Conservation (phyloP, 2,888 invertebrate species). For the Acutogordius australiensis region DNA sequence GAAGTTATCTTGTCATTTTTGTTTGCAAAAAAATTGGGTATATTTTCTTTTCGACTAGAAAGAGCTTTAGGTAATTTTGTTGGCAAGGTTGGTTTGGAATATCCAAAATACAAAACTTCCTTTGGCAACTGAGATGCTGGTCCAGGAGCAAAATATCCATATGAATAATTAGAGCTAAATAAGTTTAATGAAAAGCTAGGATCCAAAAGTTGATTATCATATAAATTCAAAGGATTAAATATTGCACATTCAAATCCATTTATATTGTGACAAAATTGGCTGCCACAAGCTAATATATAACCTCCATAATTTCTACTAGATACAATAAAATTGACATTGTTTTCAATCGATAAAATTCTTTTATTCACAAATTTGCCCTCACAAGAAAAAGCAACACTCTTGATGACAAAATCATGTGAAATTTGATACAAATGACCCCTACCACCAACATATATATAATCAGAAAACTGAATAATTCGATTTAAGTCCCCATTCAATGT, state of each 20-base stretch:
- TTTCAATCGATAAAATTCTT: too few species aligned
- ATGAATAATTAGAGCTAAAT: neutral
- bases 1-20: neutral
- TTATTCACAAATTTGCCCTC: too few species aligned
- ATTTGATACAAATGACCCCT: too few species aligned
- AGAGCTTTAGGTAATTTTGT: neutral
- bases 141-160: constrained; percentile 4
- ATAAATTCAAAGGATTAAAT: neutral
- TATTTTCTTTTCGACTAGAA: neutral
- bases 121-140: neutral
- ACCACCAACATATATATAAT: too few species aligned
- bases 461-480: too few species aligned
- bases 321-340: too few species aligned
- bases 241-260: neutral
- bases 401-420: too few species aligned
- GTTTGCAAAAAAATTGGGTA: neutral
- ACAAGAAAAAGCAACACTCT: too few species aligned
- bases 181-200: neutral
- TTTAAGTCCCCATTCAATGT: too few species aligned
- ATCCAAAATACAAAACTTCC: neutral
- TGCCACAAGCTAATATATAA: too few species aligned
- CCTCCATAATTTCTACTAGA: too few species aligned
- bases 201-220: neutral
- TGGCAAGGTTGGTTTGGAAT: neutral
- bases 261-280: too few species aligned